A percentile compares a stretch with the other conserved stretches of the same genome.
Evolutionary conservation across 1,140 invertebrate genomes (phyloP).

Genomic region (Ceratitis capitata): DNA sequence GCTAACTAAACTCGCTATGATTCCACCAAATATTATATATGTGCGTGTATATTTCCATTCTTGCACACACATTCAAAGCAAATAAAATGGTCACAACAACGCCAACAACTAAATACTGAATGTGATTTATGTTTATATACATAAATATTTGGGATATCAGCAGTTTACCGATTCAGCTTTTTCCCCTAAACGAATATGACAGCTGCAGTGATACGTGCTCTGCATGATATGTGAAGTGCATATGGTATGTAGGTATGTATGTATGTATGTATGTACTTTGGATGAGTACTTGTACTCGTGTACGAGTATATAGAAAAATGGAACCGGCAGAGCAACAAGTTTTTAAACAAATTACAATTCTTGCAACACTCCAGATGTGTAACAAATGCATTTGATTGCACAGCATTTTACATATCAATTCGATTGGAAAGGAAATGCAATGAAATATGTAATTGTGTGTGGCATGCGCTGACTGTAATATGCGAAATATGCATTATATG

Average conservation of each 20-base stretch:
- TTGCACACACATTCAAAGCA: neutral
- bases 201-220: slow-evolving; percentile 10
- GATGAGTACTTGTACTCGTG: no score
- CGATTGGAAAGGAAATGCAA: slow-evolving; percentile 21
- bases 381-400: slow-evolving; percentile 35
- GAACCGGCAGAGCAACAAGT: slow-evolving; percentile 30
- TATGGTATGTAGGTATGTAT: neutral
- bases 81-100: no score
- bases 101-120: neutral
- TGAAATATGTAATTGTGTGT: slow-evolving; percentile 23
- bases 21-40: neutral
- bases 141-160: slow-evolving; percentile 33
- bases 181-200: neutral
- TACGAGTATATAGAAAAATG: neutral
- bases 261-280: no score
- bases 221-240: neutral
- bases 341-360: slow-evolving; percentile 18
- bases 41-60: neutral
- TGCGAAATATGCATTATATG: neutral
- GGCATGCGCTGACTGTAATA: no score
- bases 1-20: neutral
- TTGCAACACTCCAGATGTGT: slow-evolving; percentile 27
- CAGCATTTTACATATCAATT: neutral
- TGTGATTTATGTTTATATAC: neutral
- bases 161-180: neutral